Evolutionary conservation across 2,888 invertebrate species (phyloP).

Genomic region (Andrena hattorfiana): DNA sequence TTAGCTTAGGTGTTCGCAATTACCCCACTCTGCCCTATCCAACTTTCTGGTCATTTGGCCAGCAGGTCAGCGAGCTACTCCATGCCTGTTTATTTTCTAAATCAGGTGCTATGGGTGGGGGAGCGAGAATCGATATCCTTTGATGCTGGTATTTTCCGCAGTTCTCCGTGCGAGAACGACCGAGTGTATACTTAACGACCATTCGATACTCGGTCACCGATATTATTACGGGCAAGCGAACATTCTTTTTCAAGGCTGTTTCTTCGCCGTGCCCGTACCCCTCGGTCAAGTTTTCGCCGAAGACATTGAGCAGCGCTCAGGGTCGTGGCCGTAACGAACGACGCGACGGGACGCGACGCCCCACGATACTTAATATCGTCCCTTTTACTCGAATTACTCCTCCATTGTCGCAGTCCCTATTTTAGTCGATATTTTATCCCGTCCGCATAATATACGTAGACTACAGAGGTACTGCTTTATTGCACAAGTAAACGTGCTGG

Average conservation of each 20-base stretch:
- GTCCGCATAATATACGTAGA: too few relatives aligned
- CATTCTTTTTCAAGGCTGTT: slow-evolving; percentile 75
- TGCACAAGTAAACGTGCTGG: too few relatives aligned
- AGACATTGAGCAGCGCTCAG: slow-evolving; percentile 62
- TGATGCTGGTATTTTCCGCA: background rate
- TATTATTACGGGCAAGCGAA: slow-evolving; percentile 61
- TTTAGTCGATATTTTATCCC: background rate
- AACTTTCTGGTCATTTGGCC: background rate
- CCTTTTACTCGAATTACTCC: background rate
- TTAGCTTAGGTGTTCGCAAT: too few relatives aligned
- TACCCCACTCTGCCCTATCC: too few relatives aligned
- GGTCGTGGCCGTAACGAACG: slow-evolving; percentile 20
- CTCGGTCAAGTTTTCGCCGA: slow-evolving; percentile 72
- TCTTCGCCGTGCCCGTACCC: slow-evolving; percentile 69
- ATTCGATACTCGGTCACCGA: slow-evolving; percentile 58
- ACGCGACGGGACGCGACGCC: background rate
- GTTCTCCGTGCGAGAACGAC: slow-evolving; percentile 27
- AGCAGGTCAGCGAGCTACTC: background rate
- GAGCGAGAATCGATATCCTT: background rate
- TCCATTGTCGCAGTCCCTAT: background rate
- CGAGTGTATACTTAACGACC: slow-evolving; percentile 46
- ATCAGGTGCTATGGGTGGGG: background rate
- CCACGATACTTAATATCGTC: slow-evolving; percentile 13
- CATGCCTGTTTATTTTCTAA: background rate
- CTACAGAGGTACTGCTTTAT: too few relatives aligned